phyloP scores from a whole-genome alignment of 2,113 vertebrate genomes.

The Desmodus rotundus region DNA sequence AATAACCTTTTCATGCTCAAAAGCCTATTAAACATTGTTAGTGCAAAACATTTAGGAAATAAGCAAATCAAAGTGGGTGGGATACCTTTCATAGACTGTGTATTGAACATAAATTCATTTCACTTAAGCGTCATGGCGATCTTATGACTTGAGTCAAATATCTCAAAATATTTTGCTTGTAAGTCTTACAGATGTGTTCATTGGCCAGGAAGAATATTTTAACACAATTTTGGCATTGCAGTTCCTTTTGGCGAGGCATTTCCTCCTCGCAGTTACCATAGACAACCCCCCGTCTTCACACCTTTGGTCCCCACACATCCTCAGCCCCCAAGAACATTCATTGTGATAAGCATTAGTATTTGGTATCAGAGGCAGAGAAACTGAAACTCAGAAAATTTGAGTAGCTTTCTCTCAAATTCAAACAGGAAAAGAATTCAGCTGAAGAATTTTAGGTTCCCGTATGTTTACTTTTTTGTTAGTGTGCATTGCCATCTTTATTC shows the following conservation, averaged over 20 bases:
- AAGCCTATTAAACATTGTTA: background rate
- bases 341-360: background rate
- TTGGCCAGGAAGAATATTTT: background rate
- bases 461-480: background rate
- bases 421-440: background rate
- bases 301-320: rapidly evolving
- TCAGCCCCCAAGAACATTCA: background rate
- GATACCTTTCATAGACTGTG: background rate
- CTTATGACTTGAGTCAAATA: background rate
- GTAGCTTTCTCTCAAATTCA: background rate
- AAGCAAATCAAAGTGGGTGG: background rate
- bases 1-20: background rate
- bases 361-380: background rate
- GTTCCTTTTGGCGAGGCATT: background rate
- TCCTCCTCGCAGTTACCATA: background rate
- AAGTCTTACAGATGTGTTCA: background rate
- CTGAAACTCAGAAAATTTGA: background rate
- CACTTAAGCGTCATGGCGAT: background rate
- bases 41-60: background rate
- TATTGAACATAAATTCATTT: background rate
- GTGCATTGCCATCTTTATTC: background rate
- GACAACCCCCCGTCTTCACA: background rate
- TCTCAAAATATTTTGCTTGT: background rate
- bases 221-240: background rate
- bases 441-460: background rate